Percentiles rank a stretch among this genome's conserved stretches.
These are phyloP conservation scores for Hydriomena furcata DNA, from an alignment of 2,888 invertebrate genomes.

Conservation along the genomic window DNA sequence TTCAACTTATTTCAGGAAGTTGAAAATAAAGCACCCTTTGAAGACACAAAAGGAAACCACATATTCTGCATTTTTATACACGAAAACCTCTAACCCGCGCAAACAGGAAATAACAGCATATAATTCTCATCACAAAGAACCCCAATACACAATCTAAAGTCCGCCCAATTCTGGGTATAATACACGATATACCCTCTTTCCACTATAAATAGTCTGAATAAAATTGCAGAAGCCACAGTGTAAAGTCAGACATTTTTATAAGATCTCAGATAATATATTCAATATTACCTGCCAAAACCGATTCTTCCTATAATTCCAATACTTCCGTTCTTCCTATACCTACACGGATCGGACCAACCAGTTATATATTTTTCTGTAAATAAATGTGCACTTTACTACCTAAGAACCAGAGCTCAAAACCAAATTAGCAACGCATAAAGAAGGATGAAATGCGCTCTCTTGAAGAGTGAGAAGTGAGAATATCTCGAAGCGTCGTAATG, in stretches of 20 bases:
- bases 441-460: too few relatives aligned
- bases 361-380: too few relatives aligned
- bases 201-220: slow-evolving; percentile 34
- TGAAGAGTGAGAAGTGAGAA: too few relatives aligned
- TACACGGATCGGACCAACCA: too few relatives aligned
- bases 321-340: too few relatives aligned
- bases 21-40: neutral
- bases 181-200: slow-evolving; percentile 31
- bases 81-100: slow-evolving; percentile 7
- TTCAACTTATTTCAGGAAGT: neutral
- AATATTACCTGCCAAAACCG: too few relatives aligned
- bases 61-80: neutral
- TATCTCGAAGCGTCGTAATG: too few relatives aligned
- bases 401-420: too few relatives aligned
- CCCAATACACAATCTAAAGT: slow-evolving; percentile 32
- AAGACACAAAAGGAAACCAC: neutral
- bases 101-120: slow-evolving; percentile 28
- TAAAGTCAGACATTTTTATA: slow-evolving; percentile 27
- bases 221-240: slow-evolving; percentile 32
- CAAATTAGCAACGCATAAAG: too few relatives aligned
- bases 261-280: too few relatives aligned
- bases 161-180: slow-evolving; percentile 32
- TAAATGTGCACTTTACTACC: too few relatives aligned
- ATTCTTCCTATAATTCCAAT: too few relatives aligned
- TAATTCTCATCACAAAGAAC: slow-evolving; percentile 29